These are phyloP conservation scores for Piscicola geometra DNA, from an alignment of 2,888 invertebrate species.

Conservation along the genomic window DNA sequence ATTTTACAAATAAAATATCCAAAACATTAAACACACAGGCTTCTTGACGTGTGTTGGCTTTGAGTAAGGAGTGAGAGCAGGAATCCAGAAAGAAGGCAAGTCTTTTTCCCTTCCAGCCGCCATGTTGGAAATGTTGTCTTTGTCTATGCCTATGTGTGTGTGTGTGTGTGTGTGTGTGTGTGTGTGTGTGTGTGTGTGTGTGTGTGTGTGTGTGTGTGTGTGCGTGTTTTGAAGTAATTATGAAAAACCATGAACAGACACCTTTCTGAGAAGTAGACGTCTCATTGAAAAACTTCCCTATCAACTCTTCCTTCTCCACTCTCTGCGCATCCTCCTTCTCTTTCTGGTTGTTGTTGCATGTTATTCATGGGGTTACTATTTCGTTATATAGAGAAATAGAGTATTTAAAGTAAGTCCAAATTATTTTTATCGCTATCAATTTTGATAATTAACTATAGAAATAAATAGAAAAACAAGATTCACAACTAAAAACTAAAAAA, in stretches of 20 bases:
- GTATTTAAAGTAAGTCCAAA: too few species aligned
- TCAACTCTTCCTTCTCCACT: constrained; percentile 66
- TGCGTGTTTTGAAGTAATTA: too few species aligned
- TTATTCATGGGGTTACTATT: too few species aligned
- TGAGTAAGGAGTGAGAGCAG: constrained; percentile 83
- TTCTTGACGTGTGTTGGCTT: constrained; percentile 68
- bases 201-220: neutral
- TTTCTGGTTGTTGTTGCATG: too few species aligned
- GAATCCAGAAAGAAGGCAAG: constrained; percentile 93
- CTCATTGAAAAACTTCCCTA: constrained; percentile 36
- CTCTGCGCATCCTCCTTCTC: constrained; percentile 68
- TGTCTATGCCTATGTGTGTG: neutral
- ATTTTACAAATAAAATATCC: neutral
- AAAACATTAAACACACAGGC: constrained; percentile 61
- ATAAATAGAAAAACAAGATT: too few species aligned
- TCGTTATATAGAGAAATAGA: too few species aligned
- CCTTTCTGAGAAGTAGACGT: neutral
- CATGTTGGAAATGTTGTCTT: constrained; percentile 70
- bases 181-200: neutral
- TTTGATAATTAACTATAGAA: too few species aligned
- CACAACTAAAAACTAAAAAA: too few species aligned
- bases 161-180: too few species aligned
- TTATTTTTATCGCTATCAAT: too few species aligned
- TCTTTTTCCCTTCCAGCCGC: constrained; percentile 71
- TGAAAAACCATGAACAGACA: too few species aligned